These are phyloP conservation scores for Athetis lepigone DNA, from an alignment of 2,888 invertebrate genomes.

Conservation along the genomic window DNA sequence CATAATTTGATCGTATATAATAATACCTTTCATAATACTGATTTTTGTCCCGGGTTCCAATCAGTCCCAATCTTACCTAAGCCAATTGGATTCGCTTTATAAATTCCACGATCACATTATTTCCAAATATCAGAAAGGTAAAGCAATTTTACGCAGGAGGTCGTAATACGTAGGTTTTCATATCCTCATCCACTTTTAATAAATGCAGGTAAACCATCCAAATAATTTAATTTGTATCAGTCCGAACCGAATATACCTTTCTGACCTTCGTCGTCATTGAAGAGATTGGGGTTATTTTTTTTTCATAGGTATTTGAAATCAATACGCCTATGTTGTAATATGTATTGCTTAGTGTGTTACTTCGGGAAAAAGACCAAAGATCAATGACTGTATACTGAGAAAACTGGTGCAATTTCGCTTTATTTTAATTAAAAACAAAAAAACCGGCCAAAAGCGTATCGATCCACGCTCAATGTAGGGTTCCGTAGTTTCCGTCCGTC, in stretches of 20 bases:
- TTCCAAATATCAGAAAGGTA: slow-evolving; percentile 3
- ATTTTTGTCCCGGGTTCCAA: neutral
- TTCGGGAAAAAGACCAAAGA: too few species aligned
- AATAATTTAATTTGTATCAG: slow-evolving; percentile 39
- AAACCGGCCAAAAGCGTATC: too few species aligned
- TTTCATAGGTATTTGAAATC: too few species aligned
- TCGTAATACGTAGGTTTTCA: slow-evolving; percentile 4
- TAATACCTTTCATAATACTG: neutral
- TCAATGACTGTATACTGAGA: too few species aligned
- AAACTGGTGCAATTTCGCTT: too few species aligned
- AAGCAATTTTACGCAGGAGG: slow-evolving; percentile 9
- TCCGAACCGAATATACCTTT: slow-evolving; percentile 7
- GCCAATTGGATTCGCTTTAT: slow-evolving; percentile 4
- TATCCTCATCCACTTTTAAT: slow-evolving; percentile 10
- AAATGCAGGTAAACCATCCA: slow-evolving; percentile 5
- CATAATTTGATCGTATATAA: too few species aligned
- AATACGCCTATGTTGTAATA: too few species aligned
- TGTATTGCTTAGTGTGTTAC: too few species aligned
- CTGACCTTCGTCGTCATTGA: slow-evolving; percentile 9
- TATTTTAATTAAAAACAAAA: too few species aligned
- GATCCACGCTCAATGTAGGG: too few species aligned
- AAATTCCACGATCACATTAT: slow-evolving; percentile 13
- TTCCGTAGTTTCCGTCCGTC: too few species aligned
- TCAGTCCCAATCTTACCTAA: neutral
- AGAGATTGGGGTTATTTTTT: slow-evolving; percentile 11